Evolutionary conservation across 1,140 invertebrate genomes (phyloP).

Genomic region (Drosophila ercepeae): DNA sequence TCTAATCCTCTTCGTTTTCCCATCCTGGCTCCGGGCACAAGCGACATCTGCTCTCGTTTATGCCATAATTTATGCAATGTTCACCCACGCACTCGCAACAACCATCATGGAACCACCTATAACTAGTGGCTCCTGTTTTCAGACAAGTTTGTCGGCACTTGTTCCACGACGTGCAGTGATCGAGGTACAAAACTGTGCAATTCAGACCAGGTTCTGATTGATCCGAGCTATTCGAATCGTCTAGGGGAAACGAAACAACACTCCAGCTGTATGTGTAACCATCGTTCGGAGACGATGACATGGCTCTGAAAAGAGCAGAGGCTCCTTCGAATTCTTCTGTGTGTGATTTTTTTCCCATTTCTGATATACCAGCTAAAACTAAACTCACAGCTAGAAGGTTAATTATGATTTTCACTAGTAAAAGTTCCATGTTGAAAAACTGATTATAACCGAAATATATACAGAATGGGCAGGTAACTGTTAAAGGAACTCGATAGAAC

Average conservation of each 20-base stretch:
- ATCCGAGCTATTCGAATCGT: constrained; percentile 50
- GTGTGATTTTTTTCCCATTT: constrained; percentile 89
- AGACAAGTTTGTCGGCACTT: constrained; percentile 86
- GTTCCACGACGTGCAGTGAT: constrained; percentile 93
- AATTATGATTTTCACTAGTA: not conserved
- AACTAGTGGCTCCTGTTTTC: constrained; percentile 66
- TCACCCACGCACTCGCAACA: constrained; percentile 97
- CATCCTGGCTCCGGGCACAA: constrained; percentile 54
- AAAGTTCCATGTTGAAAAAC: constrained; percentile 21
- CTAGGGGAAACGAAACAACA: constrained; percentile 89
- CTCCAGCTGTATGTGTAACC: constrained; percentile 87
- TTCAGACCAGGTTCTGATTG: constrained; percentile 85
- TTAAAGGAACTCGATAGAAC: not conserved
- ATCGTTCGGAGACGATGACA: constrained; percentile 90
- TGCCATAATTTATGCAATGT: constrained; percentile 87
- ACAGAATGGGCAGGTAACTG: not conserved
- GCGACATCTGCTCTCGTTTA: constrained; percentile 61
- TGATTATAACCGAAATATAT: constrained; percentile 20
- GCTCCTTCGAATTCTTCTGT: constrained; percentile 93
- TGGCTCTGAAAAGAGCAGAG: constrained; percentile 91
- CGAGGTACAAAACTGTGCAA: constrained; percentile 96
- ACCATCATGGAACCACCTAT: constrained; percentile 96
- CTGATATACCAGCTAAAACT: constrained; percentile 5
- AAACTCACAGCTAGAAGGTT: not conserved
- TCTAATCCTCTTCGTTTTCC: constrained; percentile 42